These are phyloP conservation scores for Melipona beecheii DNA, from an alignment of 2,888 invertebrate genomes.

Conservation along the genomic window DNA sequence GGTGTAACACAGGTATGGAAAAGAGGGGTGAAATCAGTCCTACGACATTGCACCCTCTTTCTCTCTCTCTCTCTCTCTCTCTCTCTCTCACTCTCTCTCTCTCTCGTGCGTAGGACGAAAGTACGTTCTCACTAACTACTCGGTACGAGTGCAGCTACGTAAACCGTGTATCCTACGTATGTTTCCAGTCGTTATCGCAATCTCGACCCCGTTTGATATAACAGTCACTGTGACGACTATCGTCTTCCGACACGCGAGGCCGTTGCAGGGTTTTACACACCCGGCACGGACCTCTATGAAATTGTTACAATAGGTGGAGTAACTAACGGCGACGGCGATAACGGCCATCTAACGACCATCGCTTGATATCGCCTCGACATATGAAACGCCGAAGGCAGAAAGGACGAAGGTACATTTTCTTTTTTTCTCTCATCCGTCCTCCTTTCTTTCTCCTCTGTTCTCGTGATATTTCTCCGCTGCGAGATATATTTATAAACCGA, in stretches of 20 bases:
- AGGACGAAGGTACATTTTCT: constrained; percentile 40
- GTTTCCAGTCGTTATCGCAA: constrained; percentile 79
- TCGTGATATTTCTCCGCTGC: neutral
- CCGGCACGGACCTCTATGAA: constrained; percentile 69
- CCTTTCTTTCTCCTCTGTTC: neutral
- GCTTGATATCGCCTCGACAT: constrained; percentile 45
- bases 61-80: no score
- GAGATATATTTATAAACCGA: constrained; percentile 15
- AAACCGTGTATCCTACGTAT: constrained; percentile 76
- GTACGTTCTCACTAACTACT: constrained; percentile 66
- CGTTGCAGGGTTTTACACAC: constrained; percentile 67
- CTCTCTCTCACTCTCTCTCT: no score
- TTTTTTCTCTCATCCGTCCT: neutral
- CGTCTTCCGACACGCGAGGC: constrained; percentile 81
- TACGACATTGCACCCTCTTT: constrained; percentile 60
- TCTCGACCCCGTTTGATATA: constrained; percentile 81
- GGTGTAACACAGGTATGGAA: neutral
- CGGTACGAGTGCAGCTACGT: constrained; percentile 67
- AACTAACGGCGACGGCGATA: constrained; percentile 72
- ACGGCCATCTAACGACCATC: constrained; percentile 64
- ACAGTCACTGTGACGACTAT: constrained; percentile 82
- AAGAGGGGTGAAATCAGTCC: constrained; percentile 43
- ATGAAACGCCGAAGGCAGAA: constrained; percentile 34
- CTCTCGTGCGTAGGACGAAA: constrained; percentile 65
- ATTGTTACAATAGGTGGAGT: constrained; percentile 72